These are phyloP conservation scores for Apis florea DNA, from an alignment of 1,140 invertebrate species.

Conservation along the genomic window DNA sequence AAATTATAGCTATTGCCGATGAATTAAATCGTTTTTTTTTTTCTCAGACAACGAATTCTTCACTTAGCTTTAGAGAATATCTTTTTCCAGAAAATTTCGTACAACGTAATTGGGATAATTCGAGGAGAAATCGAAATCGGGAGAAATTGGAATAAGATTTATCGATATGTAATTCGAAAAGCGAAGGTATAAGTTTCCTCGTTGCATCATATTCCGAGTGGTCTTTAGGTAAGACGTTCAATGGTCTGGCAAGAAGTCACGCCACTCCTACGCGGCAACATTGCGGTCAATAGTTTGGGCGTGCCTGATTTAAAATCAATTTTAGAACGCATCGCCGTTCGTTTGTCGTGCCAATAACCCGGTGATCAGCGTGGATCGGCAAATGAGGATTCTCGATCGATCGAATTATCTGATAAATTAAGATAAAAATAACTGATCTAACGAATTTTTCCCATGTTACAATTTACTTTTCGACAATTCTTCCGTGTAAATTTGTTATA, in stretches of 20 bases:
- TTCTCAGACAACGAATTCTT: no score
- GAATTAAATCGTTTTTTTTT: no score
- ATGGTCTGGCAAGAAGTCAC: constrained; percentile 43
- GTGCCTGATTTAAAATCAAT: constrained; percentile 51
- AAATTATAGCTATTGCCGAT: no score
- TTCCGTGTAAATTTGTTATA: no score
- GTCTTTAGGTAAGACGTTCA: constrained; percentile 41
- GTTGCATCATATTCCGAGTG: constrained; percentile 38
- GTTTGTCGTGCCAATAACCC: constrained; percentile 4
- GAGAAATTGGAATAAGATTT: constrained; percentile 4
- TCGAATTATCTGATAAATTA: no score
- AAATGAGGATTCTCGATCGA: neutral
- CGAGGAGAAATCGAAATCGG: neutral
- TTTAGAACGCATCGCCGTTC: constrained; percentile 23
- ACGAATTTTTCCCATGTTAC: no score
- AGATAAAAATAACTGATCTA: no score
- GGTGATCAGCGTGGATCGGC: neutral
- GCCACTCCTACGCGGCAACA: constrained; percentile 35
- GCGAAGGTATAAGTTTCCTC: constrained; percentile 1
- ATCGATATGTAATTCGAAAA: constrained; percentile 6
- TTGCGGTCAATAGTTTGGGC: constrained; percentile 41
- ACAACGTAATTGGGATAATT: neutral
- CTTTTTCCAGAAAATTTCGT: no score
- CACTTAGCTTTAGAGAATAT: no score
- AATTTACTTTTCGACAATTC: no score